Evolutionary conservation across 2,113 vertebrate species (phyloP), one percentile per base, ranked within the genome.

Genomic region (Aphyosemion australe): DNA sequence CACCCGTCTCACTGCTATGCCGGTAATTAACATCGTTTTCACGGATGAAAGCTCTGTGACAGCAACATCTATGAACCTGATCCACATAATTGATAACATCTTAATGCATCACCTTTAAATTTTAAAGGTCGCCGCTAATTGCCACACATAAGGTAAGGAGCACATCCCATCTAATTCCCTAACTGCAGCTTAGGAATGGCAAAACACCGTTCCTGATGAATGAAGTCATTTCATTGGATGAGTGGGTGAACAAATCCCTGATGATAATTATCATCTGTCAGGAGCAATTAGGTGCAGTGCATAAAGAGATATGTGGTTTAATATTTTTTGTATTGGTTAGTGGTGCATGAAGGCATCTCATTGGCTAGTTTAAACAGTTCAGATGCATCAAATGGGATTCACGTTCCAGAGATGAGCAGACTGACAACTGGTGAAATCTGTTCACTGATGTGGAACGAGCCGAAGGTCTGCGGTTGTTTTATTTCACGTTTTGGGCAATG

Each of bases 211-310:
- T 69, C 66, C 56, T 26, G 15, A 57, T 4, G 41, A 85, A 63
- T 52, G 61, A 43, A 71, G 62, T 41, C 9, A 55, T 75, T 75
- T 78, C 77, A 78, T 86, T 83, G 87, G 83, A 74, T 80, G 83
- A 89, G 77, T 82, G 73, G 77, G 80, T 75, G 84, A 88, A 87
- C 81, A 80, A 87, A 90, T 88, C 78, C 63, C 76, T 65, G 65
- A 86, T 82, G 87, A 85, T 90, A 87, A 90, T 91, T 90, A 89
- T 89, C 84, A 72, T 87, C 88, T 86, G 87, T 90, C 89, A 86
- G 69, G 77, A 87, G 83, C 85, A 88, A 90, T 91, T 91, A 90
- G 80, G 71, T 77, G 77, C 41, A 51, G 76, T 68, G 80, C 73
- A 79, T 79, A 65, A 74, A 79, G 79, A 86, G 79, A 85, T 85